Conservation (phyloP, 2,797 vertebrate genomes). For the Enoplosus armatus region DNA sequence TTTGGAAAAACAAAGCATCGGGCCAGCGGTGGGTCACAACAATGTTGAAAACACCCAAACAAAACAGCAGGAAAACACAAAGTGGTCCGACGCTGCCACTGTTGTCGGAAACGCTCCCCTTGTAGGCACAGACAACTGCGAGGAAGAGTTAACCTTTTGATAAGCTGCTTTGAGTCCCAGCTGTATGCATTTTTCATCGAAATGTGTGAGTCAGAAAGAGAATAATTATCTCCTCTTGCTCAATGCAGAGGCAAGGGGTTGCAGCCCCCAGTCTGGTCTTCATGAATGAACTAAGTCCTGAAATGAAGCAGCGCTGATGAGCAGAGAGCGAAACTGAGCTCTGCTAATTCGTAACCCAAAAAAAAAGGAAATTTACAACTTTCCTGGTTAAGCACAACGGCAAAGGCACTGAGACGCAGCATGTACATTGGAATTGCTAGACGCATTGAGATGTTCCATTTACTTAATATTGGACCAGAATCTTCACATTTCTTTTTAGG, state of each 20-base stretch:
- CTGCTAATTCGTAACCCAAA: slow-evolving; percentile 44
- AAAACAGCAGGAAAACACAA: slow-evolving; percentile 74
- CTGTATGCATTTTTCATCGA: slow-evolving; percentile 82
- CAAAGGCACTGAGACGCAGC: background rate
- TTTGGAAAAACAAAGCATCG: slow-evolving; percentile 69
- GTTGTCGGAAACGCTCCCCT: slow-evolving; percentile 60
- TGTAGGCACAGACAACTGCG: slow-evolving; percentile 74
- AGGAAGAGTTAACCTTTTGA: slow-evolving; percentile 83
- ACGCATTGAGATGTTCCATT: background rate
- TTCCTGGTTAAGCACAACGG: background rate
- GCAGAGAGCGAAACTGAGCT: slow-evolving; percentile 41
- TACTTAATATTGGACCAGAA: slow-evolving; percentile 3
- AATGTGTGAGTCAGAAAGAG: slow-evolving; percentile 77
- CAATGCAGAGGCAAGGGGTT: slow-evolving; percentile 59
- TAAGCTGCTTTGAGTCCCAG: slow-evolving; percentile 77
- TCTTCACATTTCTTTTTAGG: background rate
- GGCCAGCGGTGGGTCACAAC: slow-evolving; percentile 62
- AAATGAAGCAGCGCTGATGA: slow-evolving; percentile 58
- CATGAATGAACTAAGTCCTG: slow-evolving; percentile 65
- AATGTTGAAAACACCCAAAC: slow-evolving; percentile 73
- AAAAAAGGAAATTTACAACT: slow-evolving; percentile 27
- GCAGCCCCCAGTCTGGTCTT: slow-evolving; percentile 68
- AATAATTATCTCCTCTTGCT: slow-evolving; percentile 79
- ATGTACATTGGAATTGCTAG: background rate
- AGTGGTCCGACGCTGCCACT: slow-evolving; percentile 52